A percentile compares a stretch with the other conserved stretches of the same genome.
phyloP scores from a whole-genome alignment of 2,797 vertebrate species.

The Pangasius larnaudii region DNA sequence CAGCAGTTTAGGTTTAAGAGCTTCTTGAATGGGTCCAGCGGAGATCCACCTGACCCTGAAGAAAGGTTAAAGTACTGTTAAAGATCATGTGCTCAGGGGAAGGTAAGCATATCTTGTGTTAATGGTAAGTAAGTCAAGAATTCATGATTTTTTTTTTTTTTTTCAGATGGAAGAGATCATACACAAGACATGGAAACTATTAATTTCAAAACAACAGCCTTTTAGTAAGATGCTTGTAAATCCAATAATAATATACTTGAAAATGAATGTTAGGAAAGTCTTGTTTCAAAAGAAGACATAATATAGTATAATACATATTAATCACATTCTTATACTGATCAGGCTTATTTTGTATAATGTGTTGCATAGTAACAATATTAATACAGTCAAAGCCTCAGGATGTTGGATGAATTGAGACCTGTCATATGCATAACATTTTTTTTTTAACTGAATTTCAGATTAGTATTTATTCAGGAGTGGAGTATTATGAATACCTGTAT shows the following conservation, averaged over 20 bases:
- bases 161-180: background rate
- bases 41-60: conserved; percentile 1
- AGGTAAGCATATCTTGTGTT: background rate
- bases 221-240: background rate
- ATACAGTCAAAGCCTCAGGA: background rate
- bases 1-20: conserved; percentile 14
- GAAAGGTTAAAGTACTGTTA: background rate
- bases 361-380: background rate
- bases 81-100: background rate
- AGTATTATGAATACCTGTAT: background rate
- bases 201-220: background rate
- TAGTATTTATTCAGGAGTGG: background rate
- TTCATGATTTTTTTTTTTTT: background rate
- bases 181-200: background rate
- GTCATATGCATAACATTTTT: background rate
- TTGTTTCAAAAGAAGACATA: background rate
- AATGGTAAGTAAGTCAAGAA: background rate
- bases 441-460: background rate
- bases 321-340: background rate
- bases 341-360: conserved; percentile 12
- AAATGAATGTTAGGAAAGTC: background rate
- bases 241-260: background rate
- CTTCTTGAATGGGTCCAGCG: background rate
- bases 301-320: background rate
- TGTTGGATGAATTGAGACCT: background rate